Base-by-base conservation (phyloP, 2,113 vertebrate genomes). In the Anas platyrhynchos region DNA sequence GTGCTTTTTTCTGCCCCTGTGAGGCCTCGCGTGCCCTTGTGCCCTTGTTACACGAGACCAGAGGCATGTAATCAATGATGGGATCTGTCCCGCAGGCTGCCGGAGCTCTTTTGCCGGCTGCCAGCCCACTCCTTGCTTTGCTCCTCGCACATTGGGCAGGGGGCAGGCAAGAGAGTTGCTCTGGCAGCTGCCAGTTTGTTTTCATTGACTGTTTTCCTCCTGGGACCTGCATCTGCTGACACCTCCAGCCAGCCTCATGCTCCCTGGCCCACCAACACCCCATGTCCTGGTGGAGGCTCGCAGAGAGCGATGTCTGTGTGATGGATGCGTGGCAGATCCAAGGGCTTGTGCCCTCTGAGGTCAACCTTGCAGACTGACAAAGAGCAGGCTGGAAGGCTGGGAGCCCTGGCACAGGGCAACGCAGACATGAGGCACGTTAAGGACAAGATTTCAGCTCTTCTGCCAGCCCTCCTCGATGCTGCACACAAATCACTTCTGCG, bases 401-500 rank as follows among this genome's bases (percentile, higher is more conserved):
- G 50, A 76, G 4, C 85, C 26, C 31, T 29, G 41, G 23, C 13
- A 7, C 55, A 44, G 48, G 56, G n/a, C 36, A 89, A n/a, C 31
- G 36, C 43, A 56, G 54, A 41, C 34, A 5, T 8, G 1, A 29
- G 23, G 17, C 0, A 12, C 27, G 18, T 74, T 34, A 78, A 43
- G 56, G 32, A 44, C 62, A 48, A 68, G 32, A 27, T 71, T 93
- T 67, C 12, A 9, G 4, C 8, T 83, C 67, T 29, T 16, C 16
- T 3, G 0, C 18, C 48, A 56, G 25, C 36, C 18, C 5, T 75
- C 13, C 0, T 1, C 61, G 58, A 38, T 1, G 1, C 72, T 48
- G 52, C 8, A 5, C 86, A 80, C 73, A 54, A 52, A 31, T 54
- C 17, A 52, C 77, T 82, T 56, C 74, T 75, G 61, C 44, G 36